These are phyloP conservation scores for Pseudopodoces humilis DNA, from an alignment of 2,113 vertebrate species.

Conservation along the genomic window DNA sequence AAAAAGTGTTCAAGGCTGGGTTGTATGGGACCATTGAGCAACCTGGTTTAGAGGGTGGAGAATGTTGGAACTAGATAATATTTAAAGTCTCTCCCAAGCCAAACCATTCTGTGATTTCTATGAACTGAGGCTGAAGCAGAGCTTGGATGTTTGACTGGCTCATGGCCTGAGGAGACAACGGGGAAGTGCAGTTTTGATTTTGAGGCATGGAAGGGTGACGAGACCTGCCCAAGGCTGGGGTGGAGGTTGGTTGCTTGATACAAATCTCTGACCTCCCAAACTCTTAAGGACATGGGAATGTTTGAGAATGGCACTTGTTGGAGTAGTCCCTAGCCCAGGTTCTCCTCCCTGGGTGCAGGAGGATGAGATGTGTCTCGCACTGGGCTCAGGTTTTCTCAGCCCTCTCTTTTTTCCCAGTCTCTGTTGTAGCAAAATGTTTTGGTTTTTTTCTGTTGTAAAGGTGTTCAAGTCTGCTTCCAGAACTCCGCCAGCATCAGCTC, in stretches of 20 bases:
- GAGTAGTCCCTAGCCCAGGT: not conserved
- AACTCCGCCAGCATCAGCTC: not conserved
- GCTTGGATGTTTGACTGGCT: not conserved
- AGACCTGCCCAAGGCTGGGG: not conserved
- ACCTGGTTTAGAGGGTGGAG: not conserved
- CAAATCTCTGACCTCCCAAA: not conserved
- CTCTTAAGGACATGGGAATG: not conserved
- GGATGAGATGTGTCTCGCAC: not conserved
- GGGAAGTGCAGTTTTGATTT: not conserved
- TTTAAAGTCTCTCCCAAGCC: not conserved
- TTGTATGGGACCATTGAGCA: not conserved
- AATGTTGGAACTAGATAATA: not conserved
- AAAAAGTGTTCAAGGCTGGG: not conserved
- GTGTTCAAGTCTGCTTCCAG: not conserved
- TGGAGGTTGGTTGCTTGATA: not conserved
- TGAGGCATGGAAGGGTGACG: not conserved
- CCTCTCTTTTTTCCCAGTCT: not conserved
- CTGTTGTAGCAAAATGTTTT: fast-evolving
- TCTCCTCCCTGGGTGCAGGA: not conserved
- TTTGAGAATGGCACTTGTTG: fast-evolving
- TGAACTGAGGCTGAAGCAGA: not conserved
- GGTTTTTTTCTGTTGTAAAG: not conserved
- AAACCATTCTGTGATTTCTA: not conserved
- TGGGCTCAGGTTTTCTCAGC: not conserved
- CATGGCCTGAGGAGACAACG: not conserved